Evolutionary conservation across 2,797 vertebrate genomes (phyloP), one percentile per base, ranked within the genome.

Genomic region (Leuciscus waleckii): DNA sequence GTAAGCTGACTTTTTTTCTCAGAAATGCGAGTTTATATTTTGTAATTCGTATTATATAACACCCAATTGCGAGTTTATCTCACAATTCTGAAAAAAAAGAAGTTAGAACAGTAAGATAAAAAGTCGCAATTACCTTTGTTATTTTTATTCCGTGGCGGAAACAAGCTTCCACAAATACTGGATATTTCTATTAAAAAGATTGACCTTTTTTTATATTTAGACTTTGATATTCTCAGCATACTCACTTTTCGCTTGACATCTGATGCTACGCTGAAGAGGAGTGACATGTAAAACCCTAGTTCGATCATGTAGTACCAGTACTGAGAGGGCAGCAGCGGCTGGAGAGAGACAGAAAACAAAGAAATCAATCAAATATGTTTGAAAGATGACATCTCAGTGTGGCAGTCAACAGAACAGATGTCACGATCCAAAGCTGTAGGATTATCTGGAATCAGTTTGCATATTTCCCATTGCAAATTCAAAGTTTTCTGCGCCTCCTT

Each of bases 191-290:
- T 54, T 2, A 16, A 75, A 54, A 35, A 17, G 19, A 35, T 46
- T 4, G 43, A 14, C 43, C 2, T 61, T 61, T 6, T 2, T 6
- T 58, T 46, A 32, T 5, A 8, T 68, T 14, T 21, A 2, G 26
- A 3, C 11, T 71, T 71, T 41, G 2, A 76, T 41, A 41, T n/a
- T 37, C 14, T 71, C 21, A 14, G 43, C 71, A 85, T 93, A 67
- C 97, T 97, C 90, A 98, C 98, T 96, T 99, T 99, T 54, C 98
- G 94, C 89, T 99, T 99, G 91, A 99, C 93, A 1, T 99, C 98
- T 0, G 96, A 96, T 8, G 97, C 98, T 13, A 99, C 94, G 41
- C 98, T 98, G 92, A 99, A 96, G 90, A 99, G 86, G 84, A 99
- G 95, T 0, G 98, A 98, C 91, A 96, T 81, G 89, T 99, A 99